Evolutionary conservation across 2,888 invertebrate species (phyloP).

Genomic region (Peribatodes rhomboidaria): DNA sequence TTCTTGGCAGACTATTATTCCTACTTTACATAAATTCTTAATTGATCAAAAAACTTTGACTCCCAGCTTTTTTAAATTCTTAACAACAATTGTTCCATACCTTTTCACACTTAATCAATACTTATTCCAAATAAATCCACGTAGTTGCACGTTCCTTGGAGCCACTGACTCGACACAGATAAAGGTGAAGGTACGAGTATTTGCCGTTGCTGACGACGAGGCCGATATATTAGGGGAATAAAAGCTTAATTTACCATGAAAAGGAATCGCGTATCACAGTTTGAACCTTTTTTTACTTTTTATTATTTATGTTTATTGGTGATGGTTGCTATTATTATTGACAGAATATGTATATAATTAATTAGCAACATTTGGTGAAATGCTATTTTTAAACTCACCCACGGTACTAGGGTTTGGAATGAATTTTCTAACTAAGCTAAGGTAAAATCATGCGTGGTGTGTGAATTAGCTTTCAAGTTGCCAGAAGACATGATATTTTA

Average conservation of each 20-base stretch:
- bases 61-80: no score
- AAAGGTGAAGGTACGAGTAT: conserved; percentile 38
- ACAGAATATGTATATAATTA: not conserved
- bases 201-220: conserved; percentile 30
- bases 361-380: no score
- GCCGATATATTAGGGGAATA: conserved; percentile 18
- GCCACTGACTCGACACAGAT: conserved; percentile 48
- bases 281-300: conserved; percentile 4
- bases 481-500: no score
- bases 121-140: no score
- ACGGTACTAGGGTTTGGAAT: no score
- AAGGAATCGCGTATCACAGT: conserved; percentile 10
- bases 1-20: no score
- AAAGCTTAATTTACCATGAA: conserved; percentile 30
- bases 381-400: no score
- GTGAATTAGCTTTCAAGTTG: not conserved
- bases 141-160: conserved; percentile 14
- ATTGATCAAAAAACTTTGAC: no score
- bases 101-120: no score
- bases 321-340: not conserved
- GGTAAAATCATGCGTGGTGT: not conserved
- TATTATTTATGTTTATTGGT: not conserved
- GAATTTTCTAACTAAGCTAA: not conserved
- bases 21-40: no score
- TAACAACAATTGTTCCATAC: no score